Percentiles rank a stretch among this genome's conserved stretches.
Conservation (phyloP, 2,113 vertebrate species). For the Corvus cornix region DNA sequence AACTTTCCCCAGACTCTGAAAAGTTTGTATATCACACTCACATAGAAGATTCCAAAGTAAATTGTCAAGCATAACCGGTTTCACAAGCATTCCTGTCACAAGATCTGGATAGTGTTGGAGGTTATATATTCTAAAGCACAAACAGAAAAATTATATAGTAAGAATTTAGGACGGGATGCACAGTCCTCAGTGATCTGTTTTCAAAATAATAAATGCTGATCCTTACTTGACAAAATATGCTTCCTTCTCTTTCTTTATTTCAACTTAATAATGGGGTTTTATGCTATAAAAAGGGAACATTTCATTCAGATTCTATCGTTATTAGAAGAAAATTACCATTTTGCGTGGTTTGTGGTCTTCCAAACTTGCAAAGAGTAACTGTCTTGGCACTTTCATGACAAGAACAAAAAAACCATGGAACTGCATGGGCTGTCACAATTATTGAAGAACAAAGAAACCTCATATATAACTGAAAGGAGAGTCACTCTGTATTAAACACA, state of each 20-base stretch:
- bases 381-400: background rate
- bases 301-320: background rate
- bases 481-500: background rate
- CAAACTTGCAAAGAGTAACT: background rate
- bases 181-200: background rate
- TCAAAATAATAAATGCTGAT: background rate
- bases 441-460: background rate
- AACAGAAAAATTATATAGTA: background rate
- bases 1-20: background rate
- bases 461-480: background rate
- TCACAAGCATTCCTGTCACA: background rate
- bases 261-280: background rate
- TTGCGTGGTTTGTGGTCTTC: background rate
- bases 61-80: background rate
- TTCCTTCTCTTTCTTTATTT: background rate
- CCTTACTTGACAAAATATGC: background rate
- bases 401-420: background rate
- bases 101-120: background rate
- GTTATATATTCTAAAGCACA: background rate
- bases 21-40: background rate
- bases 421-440: background rate
- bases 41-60: background rate
- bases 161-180: background rate
- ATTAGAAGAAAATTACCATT: background rate
- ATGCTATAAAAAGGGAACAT: background rate